Conservation (phyloP, 2,797 vertebrate genomes). For the Phalloptychus januarius region DNA sequence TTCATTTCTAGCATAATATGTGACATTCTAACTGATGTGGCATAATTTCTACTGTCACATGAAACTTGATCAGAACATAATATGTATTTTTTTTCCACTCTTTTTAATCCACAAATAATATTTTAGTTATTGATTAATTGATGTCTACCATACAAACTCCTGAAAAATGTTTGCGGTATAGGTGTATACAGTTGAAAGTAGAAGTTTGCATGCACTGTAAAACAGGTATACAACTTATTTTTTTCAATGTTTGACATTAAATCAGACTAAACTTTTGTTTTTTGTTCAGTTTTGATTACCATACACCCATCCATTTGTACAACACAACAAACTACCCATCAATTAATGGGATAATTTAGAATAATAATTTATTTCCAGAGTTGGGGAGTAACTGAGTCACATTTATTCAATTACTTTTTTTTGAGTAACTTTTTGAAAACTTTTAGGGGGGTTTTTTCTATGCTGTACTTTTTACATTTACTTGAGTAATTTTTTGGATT, state of each 20-base stretch:
- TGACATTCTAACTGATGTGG: neutral
- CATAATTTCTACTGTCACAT: neutral
- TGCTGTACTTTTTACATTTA: too few relatives aligned
- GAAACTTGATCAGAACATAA: neutral
- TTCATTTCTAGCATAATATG: neutral
- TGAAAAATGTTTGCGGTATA: neutral
- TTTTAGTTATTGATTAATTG: neutral
- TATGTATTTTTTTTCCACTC: neutral
- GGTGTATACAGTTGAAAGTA: neutral
- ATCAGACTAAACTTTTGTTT: neutral
- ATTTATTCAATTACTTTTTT: too few relatives aligned
- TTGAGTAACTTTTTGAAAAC: too few relatives aligned
- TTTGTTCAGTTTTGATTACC: neutral
- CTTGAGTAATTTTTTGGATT: too few relatives aligned
- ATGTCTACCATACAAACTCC: neutral
- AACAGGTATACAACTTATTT: neutral
- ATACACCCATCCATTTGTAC: neutral
- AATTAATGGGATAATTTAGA: neutral
- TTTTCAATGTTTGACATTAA: neutral
- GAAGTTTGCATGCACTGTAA: neutral
- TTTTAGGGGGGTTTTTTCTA: too few relatives aligned
- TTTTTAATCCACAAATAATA: neutral
- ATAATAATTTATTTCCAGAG: neutral
- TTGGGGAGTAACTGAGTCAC: too few relatives aligned
- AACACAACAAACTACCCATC: neutral